Percentiles rank a stretch among this genome's conserved stretches.
These are phyloP conservation scores for Chlorops oryzae DNA, from an alignment of 1,140 invertebrate species.

Conservation along the genomic window DNA sequence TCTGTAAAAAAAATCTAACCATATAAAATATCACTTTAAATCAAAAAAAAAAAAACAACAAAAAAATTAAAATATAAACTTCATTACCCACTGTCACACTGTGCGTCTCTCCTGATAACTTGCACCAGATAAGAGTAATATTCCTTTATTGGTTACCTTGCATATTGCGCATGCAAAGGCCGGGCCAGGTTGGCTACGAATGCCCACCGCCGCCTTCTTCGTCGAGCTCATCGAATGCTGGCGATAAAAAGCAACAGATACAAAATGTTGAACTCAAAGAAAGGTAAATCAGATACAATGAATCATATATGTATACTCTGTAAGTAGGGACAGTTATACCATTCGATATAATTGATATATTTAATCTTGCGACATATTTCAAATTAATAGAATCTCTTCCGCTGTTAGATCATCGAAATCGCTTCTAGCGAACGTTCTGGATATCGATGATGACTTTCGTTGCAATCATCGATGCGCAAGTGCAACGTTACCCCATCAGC, in stretches of 20 bases:
- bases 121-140: conserved; percentile 75
- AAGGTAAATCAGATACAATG: conserved; percentile 33
- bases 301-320: no score
- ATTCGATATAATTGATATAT: not conserved
- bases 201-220: conserved; percentile 55
- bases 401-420: conserved; percentile 77
- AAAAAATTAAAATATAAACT: conserved; percentile 14
- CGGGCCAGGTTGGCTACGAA: conserved; percentile 57
- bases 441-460: conserved; percentile 87
- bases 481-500: conserved; percentile 43
- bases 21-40: not conserved
- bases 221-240: conserved; percentile 49
- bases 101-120: conserved; percentile 36
- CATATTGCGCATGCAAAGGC: conserved; percentile 89
- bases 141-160: conserved; percentile 96
- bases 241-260: conserved; percentile 51
- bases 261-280: conserved; percentile 47
- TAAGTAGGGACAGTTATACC: not conserved
- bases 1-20: not conserved
- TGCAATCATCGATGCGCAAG: conserved; percentile 52
- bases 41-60: not conserved
- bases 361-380: no score
- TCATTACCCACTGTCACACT: conserved; percentile 32
- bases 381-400: no score
- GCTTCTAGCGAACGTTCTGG: conserved; percentile 88